Evolutionary conservation across 2,113 vertebrate species (phyloP).

Genomic region (Daphoenositta chrysoptera): DNA sequence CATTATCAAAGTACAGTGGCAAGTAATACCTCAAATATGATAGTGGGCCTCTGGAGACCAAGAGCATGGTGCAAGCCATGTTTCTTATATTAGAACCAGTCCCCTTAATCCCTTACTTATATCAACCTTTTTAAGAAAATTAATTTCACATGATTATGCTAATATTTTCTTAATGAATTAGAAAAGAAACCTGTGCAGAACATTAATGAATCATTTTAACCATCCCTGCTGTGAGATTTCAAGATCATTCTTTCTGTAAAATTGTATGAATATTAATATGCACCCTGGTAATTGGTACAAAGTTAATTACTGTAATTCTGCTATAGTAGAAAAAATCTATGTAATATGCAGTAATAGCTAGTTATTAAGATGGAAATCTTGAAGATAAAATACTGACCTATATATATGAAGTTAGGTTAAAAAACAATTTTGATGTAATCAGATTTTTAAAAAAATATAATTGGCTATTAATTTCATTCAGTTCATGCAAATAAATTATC

Average conservation of each 20-base stretch:
- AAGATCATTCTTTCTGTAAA: slow-evolving; percentile 27
- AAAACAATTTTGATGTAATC: neutral
- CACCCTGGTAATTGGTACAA: slow-evolving; percentile 51
- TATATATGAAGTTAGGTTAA: neutral
- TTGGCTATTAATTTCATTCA: neutral
- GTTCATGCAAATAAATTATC: neutral
- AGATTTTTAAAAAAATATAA: neutral
- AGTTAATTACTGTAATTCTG: slow-evolving; percentile 64
- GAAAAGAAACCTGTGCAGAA: slow-evolving; percentile 32
- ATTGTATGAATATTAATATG: slow-evolving; percentile 61
- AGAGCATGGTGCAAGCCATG: neutral
- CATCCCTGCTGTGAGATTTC: slow-evolving; percentile 49
- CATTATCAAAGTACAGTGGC: neutral
- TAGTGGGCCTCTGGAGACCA: neutral
- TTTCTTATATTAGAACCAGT: slow-evolving; percentile 30
- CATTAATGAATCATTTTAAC: slow-evolving; percentile 62
- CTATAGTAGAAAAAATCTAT: neutral
- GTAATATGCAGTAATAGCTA: neutral
- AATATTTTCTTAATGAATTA: slow-evolving; percentile 66
- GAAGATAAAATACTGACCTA: neutral
- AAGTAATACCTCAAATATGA: slow-evolving; percentile 14
- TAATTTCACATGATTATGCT: slow-evolving; percentile 53
- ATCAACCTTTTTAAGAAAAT: slow-evolving; percentile 48
- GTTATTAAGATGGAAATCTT: slow-evolving; percentile 14
- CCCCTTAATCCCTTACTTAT: slow-evolving; percentile 40